These are phyloP conservation scores for Orius insidiosus DNA, from an alignment of 1,140 invertebrate genomes.

Conservation along the genomic window DNA sequence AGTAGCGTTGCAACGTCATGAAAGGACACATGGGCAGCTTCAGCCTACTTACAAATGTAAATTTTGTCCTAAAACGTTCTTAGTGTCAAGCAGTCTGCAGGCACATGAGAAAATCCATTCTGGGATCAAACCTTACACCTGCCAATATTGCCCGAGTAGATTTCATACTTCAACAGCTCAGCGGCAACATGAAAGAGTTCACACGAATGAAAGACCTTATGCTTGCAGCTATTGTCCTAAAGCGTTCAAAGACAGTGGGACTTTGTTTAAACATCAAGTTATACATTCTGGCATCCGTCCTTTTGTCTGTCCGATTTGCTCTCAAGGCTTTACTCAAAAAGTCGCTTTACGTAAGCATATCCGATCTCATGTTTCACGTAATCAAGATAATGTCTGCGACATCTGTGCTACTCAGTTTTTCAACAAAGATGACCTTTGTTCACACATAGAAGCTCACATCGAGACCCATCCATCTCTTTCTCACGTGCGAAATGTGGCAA, in stretches of 20 bases:
- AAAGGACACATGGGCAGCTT: slow-evolving; percentile 16
- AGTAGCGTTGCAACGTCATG: slow-evolving; percentile 18
- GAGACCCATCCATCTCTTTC: slow-evolving; percentile 14
- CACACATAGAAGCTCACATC: slow-evolving; percentile 18
- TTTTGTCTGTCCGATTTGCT: slow-evolving; percentile 24
- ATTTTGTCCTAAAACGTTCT: slow-evolving; percentile 19
- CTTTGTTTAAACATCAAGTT: slow-evolving; percentile 35
- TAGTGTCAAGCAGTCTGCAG: slow-evolving; percentile 15
- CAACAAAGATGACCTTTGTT: slow-evolving; percentile 15
- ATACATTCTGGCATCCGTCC: slow-evolving; percentile 24
- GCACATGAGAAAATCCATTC: slow-evolving; percentile 21
- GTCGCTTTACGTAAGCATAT: slow-evolving; percentile 25
- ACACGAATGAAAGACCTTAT: slow-evolving; percentile 49
- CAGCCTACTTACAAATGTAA: slow-evolving; percentile 16
- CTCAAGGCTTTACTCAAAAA: slow-evolving; percentile 20
- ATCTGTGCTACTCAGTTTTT: slow-evolving; percentile 15
- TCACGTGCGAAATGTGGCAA: slow-evolving; percentile 14
- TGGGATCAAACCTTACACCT: slow-evolving; percentile 19
- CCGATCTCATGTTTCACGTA: slow-evolving; percentile 24
- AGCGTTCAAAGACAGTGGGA: slow-evolving; percentile 37
- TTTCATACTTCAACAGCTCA: slow-evolving; percentile 24
- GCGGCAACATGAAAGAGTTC: slow-evolving; percentile 50
- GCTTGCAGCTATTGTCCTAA: slow-evolving; percentile 49
- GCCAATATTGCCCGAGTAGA: slow-evolving; percentile 23
- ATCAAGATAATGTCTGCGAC: slow-evolving; percentile 14